Conservation (phyloP, 2,797 vertebrate species). For the Rhabdophis nuchalis region DNA sequence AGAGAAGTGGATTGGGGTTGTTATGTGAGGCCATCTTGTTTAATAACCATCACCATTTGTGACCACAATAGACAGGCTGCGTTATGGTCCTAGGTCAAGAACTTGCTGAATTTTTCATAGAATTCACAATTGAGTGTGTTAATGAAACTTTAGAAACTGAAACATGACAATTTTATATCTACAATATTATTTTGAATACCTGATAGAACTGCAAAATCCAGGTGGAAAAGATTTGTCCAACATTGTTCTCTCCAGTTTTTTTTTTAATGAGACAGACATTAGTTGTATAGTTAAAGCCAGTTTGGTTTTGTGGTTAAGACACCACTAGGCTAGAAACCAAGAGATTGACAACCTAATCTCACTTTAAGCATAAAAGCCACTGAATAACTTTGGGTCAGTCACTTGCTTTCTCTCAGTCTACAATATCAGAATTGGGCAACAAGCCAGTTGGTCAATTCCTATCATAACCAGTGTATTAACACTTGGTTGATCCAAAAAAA, state of each 20-base stretch:
- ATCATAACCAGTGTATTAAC: background rate
- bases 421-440: background rate
- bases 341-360: background rate
- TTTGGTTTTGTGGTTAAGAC: background rate
- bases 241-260: too few relatives aligned
- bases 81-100: background rate
- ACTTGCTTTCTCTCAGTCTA: background rate
- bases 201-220: background rate
- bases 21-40: background rate
- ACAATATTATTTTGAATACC: background rate
- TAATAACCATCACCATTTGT: background rate
- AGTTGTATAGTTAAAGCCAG: background rate
- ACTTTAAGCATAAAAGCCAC: background rate
- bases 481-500: background rate
- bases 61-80: background rate
- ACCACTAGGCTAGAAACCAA: background rate
- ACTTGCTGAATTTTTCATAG: background rate
- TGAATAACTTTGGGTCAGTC: background rate
- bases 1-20: background rate
- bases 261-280: background rate
- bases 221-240: background rate
- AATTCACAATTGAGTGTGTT: background rate
- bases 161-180: background rate
- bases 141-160: background rate
- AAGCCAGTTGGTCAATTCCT: background rate